Base-by-base conservation (phyloP, 2,113 vertebrate genomes). In the Balaenoptera acutorostrata region DNA sequence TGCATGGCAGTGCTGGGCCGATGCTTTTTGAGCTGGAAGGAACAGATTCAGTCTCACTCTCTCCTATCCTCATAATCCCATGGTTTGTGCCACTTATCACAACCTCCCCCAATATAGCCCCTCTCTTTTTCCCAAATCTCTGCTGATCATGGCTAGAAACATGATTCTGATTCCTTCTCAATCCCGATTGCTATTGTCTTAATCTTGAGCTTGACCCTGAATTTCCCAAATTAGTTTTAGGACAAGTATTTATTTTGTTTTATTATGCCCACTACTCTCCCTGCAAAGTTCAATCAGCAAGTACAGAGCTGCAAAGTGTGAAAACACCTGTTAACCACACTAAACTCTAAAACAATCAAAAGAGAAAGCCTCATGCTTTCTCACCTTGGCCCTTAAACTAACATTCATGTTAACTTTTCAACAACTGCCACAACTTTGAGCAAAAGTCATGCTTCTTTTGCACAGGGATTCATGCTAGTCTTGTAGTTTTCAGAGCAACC, bases 281-380 rank as follows among this genome's bases (percentile, higher is more conserved):
- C n/a, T 3, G 3, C n/a, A 80, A 75, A 82, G 36, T 81, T 29
- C 8, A 59, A 41, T 84, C 17, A n/a, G 31, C 8, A 41, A 75
- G 84, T 52, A 36, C 6, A 20, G 36, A 80, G 52, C 2, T 44
- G 8, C 33, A 52, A 82, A 74, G 63, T 63, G 23, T 63, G 41
- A n/a, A 75, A 81, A 91, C 68, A 71, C 14, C 39, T 27, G 36
- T 55, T 72, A 61, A n/a, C 14, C n/a, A 95, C 21, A 41, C n/a
- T 93, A 88, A 92, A 90, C 75, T 77, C 68, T 80, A 52, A 87
- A 89, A 72, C 52, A 86, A 68, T 85, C 11, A 72, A 57, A 92
- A 90, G 90, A 75, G 75, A 93, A 84, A 75, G 33, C 3, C 31
- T 72, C 1, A 0, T 52, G 31, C 21, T 33, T 96, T 78, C 49